These are phyloP conservation scores for Rhopalosiphum maidis DNA, from an alignment of 1,140 invertebrate genomes.

Conservation along the genomic window DNA sequence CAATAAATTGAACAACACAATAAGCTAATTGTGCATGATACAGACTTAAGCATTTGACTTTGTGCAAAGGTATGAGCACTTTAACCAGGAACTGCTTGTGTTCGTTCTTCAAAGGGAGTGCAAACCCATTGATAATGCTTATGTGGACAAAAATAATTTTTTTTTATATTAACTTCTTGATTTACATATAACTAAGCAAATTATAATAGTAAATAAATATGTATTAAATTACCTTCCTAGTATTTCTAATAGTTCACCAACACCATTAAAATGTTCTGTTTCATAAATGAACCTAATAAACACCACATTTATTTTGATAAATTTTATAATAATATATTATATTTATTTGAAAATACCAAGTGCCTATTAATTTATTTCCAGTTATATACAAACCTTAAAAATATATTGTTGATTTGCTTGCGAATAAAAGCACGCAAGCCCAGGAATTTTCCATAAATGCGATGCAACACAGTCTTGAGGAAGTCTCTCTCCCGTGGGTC, in stretches of 20 bases:
- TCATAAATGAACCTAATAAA: slow-evolving; percentile 96
- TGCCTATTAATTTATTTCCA: neutral
- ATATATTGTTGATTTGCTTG: slow-evolving; percentile 99
- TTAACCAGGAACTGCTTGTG: slow-evolving; percentile 98
- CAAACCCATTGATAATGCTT: slow-evolving; percentile 98
- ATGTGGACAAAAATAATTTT: slow-evolving; percentile 60
- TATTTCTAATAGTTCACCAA: slow-evolving; percentile 98
- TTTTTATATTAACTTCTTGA: neutral
- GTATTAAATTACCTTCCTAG: slow-evolving; percentile 75
- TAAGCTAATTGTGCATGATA: slow-evolving; percentile 98
- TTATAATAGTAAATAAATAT: neutral
- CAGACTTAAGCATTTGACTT: slow-evolving; percentile 85
- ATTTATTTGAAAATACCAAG: neutral
- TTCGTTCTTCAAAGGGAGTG: slow-evolving; percentile 94
- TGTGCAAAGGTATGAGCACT: slow-evolving; percentile 95
- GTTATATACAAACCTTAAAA: slow-evolving; percentile 71
- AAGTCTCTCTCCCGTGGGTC: slow-evolving; percentile 99
- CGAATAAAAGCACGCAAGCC: slow-evolving; percentile 97
- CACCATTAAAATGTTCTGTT: slow-evolving; percentile 99
- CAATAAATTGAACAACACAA: slow-evolving; percentile 99
- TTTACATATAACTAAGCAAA: neutral
- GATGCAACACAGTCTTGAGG: slow-evolving; percentile 97
- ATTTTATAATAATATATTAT: neutral
- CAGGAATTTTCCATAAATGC: slow-evolving; percentile 99
- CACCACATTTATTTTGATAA: neutral